phyloP scores from a whole-genome alignment of 2,888 invertebrate genomes.

The Mellilla xanthometata region DNA sequence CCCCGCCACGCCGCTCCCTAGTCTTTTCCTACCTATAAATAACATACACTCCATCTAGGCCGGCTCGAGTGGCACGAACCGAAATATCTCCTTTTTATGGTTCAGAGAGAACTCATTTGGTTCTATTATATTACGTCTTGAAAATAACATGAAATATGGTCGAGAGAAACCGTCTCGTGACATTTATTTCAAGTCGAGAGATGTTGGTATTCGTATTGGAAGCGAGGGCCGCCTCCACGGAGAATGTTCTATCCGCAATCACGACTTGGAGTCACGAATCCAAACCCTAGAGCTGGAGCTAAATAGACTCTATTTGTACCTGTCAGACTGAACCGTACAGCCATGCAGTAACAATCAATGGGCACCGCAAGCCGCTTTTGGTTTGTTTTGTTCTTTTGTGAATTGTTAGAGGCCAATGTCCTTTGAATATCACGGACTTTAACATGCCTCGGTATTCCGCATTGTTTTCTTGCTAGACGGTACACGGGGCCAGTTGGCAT shows the following conservation, averaged over 20 bases:
- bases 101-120: too few relatives aligned
- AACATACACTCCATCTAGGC: slow-evolving; percentile 19
- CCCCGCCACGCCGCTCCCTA: slow-evolving; percentile 26
- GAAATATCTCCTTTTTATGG: slow-evolving; percentile 7
- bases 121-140: too few relatives aligned
- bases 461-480: too few relatives aligned
- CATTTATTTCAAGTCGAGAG: too few relatives aligned
- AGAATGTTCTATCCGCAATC: slow-evolving; percentile 16
- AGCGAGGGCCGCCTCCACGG: slow-evolving; percentile 9
- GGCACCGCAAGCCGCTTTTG: background rate
- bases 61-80: slow-evolving; percentile 10
- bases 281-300: slow-evolving; percentile 7
- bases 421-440: background rate
- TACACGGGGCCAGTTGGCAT: too few relatives aligned
- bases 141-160: too few relatives aligned
- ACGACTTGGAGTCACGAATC: slow-evolving; percentile 27
- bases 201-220: too few relatives aligned
- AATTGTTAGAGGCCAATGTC: background rate
- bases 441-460: too few relatives aligned
- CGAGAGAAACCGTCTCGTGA: too few relatives aligned
- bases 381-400: background rate
- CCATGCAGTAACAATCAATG: background rate
- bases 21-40: slow-evolving; percentile 27
- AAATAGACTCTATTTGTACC: slow-evolving; percentile 20
- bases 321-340: background rate